These are phyloP conservation scores for Platerodrilus igneus DNA, from an alignment of 2,888 invertebrate species.

Conservation along the genomic window DNA sequence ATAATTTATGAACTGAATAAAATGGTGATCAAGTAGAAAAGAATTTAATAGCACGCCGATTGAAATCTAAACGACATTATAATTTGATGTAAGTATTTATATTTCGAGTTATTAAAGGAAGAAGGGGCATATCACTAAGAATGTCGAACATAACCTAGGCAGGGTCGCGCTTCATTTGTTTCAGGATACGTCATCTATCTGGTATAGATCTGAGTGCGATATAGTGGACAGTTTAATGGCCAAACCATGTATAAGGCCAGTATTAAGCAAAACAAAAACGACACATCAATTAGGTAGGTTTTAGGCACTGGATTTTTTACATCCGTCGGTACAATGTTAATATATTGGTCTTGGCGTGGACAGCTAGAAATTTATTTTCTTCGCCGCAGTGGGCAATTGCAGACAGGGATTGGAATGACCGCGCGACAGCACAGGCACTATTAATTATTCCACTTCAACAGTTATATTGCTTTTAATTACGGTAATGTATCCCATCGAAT, in stretches of 20 bases:
- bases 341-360: constrained; percentile 24
- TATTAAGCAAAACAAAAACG: constrained; percentile 65
- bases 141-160: constrained; percentile 26
- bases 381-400: too few species aligned
- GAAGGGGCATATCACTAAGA: constrained; percentile 26
- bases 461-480: too few species aligned
- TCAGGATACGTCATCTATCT: constrained; percentile 57
- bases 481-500: too few species aligned
- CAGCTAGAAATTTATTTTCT: constrained; percentile 22
- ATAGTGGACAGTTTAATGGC: constrained; percentile 64
- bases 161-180: constrained; percentile 48
- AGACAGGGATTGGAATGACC: too few species aligned
- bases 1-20: too few species aligned
- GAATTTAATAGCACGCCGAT: constrained; percentile 27
- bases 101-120: constrained; percentile 25
- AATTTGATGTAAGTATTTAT: constrained; percentile 36
- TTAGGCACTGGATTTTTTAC: constrained; percentile 41
- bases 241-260: constrained; percentile 60
- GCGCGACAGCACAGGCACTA: too few species aligned
- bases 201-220: constrained; percentile 58
- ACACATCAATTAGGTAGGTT: constrained; percentile 64
- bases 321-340: constrained; percentile 30
- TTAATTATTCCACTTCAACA: too few species aligned
- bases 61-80: constrained; percentile 31
- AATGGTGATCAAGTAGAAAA: constrained; percentile 25